phyloP scores from a whole-genome alignment of 2,888 invertebrate species.

The Lathronympha strigana region DNA sequence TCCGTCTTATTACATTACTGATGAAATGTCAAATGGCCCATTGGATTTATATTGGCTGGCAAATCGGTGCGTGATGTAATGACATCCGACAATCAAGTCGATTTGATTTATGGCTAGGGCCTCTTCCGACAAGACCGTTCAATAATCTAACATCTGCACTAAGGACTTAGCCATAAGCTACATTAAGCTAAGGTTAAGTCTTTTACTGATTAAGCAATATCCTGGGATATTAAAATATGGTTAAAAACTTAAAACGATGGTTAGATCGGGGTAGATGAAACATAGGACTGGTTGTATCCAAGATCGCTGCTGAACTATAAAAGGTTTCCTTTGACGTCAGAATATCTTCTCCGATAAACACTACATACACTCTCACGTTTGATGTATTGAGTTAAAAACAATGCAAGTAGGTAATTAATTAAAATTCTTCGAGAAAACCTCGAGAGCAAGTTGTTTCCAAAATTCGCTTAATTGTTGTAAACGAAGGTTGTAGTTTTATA shows the following conservation, averaged over 20 bases:
- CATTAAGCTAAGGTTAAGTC: neutral
- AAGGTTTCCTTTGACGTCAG: neutral
- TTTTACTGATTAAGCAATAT: too few relatives aligned
- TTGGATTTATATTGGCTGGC: conserved; percentile 17
- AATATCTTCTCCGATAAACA: neutral
- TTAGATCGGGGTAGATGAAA: too few relatives aligned
- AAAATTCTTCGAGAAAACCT: neutral
- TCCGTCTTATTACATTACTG: conserved; percentile 13
- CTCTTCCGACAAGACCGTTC: neutral
- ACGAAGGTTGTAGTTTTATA: neutral
- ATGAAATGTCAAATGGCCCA: conserved; percentile 16
- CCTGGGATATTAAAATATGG: too few relatives aligned
- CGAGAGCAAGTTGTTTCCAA: neutral
- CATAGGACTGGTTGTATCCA: too few relatives aligned
- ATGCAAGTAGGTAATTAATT: neutral
- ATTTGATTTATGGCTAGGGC: conserved; percentile 8
- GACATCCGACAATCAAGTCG: conserved; percentile 7
- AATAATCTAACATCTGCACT: conserved; percentile 9
- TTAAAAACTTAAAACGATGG: too few relatives aligned
- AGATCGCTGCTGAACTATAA: too few relatives aligned
- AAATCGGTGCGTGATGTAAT: conserved; percentile 10
- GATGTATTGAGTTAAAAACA: neutral
- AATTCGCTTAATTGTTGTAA: neutral
- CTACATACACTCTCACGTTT: neutral
- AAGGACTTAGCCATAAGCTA: neutral